Percentiles rank a stretch among this genome's conserved stretches.
Evolutionary conservation across 2,113 vertebrate species (phyloP).

Genomic region (Ahaetulla prasina): DNA sequence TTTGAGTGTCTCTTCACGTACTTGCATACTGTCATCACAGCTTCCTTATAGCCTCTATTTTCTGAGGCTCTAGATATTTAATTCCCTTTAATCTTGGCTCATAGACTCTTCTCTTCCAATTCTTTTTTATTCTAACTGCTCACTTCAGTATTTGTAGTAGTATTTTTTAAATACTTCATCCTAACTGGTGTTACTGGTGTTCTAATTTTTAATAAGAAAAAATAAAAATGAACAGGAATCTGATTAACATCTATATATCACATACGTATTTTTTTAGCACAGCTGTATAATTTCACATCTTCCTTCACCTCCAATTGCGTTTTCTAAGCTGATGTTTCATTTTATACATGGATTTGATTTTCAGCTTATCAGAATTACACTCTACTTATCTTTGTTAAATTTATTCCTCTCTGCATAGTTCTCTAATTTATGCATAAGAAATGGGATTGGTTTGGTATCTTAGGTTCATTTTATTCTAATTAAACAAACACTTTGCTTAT

Average conservation of each 20-base stretch:
- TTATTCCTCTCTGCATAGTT: constrained; percentile 59
- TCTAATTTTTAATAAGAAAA: constrained; percentile 37
- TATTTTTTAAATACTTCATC: constrained; percentile 37
- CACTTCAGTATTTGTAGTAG: constrained; percentile 42
- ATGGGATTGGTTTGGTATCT: constrained; percentile 65
- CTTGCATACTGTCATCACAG: constrained; percentile 64
- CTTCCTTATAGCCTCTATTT: constrained; percentile 42
- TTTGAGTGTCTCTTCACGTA: constrained; percentile 65
- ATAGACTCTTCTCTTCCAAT: constrained; percentile 50
- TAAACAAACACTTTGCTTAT: constrained; percentile 58
- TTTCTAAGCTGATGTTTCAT: constrained; percentile 52
- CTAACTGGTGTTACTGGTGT: constrained; percentile 54
- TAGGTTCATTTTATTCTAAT: constrained; percentile 61
- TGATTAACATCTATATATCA: neutral
- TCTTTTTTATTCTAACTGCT: constrained; percentile 41
- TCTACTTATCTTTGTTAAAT: constrained; percentile 61
- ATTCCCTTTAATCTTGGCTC: constrained; percentile 60
- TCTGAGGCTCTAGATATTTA: constrained; percentile 48
- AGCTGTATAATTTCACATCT: constrained; percentile 52
- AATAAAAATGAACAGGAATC: constrained; percentile 24
- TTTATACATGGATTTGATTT: constrained; percentile 57
- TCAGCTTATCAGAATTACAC: constrained; percentile 54
- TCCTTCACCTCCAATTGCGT: constrained; percentile 42
- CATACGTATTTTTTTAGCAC: neutral
- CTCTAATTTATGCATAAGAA: constrained; percentile 72